These are phyloP conservation scores for Lasioglossum marginatum DNA, from an alignment of 2,888 invertebrate species.

Conservation along the genomic window DNA sequence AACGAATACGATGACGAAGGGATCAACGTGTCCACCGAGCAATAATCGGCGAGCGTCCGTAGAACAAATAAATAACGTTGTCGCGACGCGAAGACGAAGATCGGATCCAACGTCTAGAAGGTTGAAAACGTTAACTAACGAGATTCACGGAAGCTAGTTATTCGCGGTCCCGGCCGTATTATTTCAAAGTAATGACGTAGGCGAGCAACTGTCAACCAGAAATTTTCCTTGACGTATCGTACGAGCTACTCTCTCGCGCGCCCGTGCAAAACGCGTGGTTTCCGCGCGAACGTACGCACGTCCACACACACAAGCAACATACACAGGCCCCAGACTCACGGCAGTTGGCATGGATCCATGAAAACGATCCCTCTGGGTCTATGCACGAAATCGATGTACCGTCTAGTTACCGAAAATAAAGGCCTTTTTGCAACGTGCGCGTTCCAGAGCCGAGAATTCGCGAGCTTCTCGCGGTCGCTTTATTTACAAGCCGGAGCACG, in stretches of 20 bases:
- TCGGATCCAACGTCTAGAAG: not conserved
- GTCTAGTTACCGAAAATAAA: conserved; percentile 64
- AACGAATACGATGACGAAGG: not conserved
- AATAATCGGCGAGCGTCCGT: not conserved
- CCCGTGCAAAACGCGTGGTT: conserved; percentile 41
- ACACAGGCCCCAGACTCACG: conserved; percentile 48
- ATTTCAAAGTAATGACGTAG: conserved; percentile 57
- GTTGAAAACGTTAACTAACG: conserved; percentile 18
- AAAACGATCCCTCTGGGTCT: conserved; percentile 60
- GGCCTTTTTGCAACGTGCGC: conserved; percentile 37
- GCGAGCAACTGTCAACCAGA: conserved; percentile 59
- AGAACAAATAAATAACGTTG: not conserved
- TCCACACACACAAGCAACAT: conserved; percentile 36
- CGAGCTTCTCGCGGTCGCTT: not conserved
- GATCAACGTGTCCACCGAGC: not conserved
- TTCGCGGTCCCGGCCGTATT: conserved; percentile 37
- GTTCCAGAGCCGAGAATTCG: conserved; percentile 12
- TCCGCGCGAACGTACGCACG: conserved; percentile 45
- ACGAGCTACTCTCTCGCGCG: conserved; percentile 21
- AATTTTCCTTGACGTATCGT: conserved; percentile 68
- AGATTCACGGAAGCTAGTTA: conserved; percentile 52
- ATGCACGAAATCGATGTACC: conserved; percentile 66
- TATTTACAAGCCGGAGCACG: not conserved
- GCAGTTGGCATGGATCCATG: conserved; percentile 70
- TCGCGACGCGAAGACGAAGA: not conserved